Conservation (phyloP, 2,113 vertebrate species). For the Hippocampus comes region DNA sequence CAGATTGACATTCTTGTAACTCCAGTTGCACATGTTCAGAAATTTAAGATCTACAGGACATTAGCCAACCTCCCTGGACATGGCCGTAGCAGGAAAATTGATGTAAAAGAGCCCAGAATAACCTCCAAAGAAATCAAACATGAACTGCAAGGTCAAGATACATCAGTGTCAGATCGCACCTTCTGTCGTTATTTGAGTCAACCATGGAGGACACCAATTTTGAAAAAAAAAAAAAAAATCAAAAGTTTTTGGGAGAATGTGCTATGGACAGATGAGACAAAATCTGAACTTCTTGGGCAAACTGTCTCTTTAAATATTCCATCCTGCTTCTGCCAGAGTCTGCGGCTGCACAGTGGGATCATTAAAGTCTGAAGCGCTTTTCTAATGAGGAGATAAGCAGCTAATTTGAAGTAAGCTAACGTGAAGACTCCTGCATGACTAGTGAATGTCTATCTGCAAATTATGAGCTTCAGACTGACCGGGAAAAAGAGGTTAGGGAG, state of each 20-base stretch:
- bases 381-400: conserved; percentile 66
- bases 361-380: conserved; percentile 54
- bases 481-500: conserved; percentile 23
- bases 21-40: too few relatives aligned
- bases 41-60: too few relatives aligned
- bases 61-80: too few relatives aligned
- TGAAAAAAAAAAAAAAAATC: neutral
- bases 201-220: too few relatives aligned
- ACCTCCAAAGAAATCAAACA: too few relatives aligned
- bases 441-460: conserved; percentile 55
- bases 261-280: neutral
- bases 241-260: neutral
- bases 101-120: too few relatives aligned
- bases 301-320: conserved; percentile 47
- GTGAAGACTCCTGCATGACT: conserved; percentile 16
- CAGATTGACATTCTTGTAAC: too few relatives aligned
- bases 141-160: too few relatives aligned
- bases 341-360: conserved; percentile 39
- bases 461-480: conserved; percentile 24
- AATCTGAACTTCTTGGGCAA: too few relatives aligned
- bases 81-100: too few relatives aligned
- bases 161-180: too few relatives aligned
- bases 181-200: too few relatives aligned
- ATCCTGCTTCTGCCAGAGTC: conserved; percentile 33
- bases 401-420: conserved; percentile 46